A percentile compares a stretch with the other conserved stretches of the same genome.
Conservation (phyloP, 2,113 vertebrate genomes). For the Archilochus colubris region DNA sequence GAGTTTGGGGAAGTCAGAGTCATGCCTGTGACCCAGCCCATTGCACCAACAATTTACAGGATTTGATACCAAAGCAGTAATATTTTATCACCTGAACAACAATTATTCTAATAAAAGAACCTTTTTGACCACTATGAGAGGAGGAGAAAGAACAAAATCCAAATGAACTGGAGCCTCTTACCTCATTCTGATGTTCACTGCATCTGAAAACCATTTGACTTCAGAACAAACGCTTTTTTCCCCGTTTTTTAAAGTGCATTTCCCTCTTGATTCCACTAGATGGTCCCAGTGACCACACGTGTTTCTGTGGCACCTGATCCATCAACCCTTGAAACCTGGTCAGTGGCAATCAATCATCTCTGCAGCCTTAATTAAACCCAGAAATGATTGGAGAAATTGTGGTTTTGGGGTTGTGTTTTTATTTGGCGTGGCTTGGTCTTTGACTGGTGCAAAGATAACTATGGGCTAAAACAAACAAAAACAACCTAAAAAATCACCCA, state of each 20-base stretch:
- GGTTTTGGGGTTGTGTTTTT: neutral
- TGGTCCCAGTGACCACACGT: neutral
- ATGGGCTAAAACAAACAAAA: neutral
- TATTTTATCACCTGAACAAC: neutral
- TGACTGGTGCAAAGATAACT: neutral
- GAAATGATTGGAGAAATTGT: neutral
- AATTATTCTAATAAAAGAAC: neutral
- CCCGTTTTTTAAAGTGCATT: neutral
- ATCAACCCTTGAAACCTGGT: neutral
- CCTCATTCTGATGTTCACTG: neutral
- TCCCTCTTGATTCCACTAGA: neutral
- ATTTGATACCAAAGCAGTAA: neutral
- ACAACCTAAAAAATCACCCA: neutral
- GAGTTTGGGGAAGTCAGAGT: neutral
- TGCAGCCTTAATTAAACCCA: neutral
- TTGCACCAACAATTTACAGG: neutral
- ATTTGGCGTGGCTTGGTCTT: neutral
- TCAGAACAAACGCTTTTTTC: neutral
- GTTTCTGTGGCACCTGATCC: too few species aligned
- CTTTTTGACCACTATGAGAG: neutral
- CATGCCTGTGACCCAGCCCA: neutral
- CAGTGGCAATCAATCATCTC: neutral
- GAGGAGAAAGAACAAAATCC: neutral
- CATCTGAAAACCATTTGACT: neutral
- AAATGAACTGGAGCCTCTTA: neutral